These are phyloP conservation scores for Triops longicaudatus DNA, from an alignment of 1,140 invertebrate genomes.

Conservation along the genomic window DNA sequence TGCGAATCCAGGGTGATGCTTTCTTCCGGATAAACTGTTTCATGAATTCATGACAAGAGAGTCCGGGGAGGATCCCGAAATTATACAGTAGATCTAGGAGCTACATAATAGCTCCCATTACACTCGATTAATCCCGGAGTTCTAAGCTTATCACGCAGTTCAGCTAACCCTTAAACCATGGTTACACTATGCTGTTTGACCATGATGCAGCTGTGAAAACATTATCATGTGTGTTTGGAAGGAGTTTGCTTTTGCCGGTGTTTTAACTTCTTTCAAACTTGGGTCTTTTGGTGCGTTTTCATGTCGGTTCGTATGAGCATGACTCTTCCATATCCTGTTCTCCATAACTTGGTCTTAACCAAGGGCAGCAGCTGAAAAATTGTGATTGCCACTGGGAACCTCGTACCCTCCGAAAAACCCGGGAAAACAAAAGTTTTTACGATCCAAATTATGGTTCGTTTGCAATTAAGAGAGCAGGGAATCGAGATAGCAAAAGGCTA, in stretches of 20 bases:
- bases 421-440: neutral
- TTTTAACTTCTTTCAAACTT: too few relatives aligned
- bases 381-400: neutral
- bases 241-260: too few relatives aligned
- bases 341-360: neutral
- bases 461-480: neutral
- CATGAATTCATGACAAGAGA: neutral
- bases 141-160: neutral
- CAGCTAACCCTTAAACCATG: neutral
- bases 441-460: neutral
- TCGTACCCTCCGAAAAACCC: neutral
- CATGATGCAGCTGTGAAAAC: too few relatives aligned
- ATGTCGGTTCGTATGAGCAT: neutral
- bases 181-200: neutral
- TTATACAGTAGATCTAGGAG: neutral
- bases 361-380: neutral
- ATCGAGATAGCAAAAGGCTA: neutral
- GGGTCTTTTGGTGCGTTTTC: neutral
- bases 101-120: neutral
- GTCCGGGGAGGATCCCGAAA: neutral
- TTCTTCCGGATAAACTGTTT: neutral
- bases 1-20: neutral
- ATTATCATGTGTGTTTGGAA: too few relatives aligned
- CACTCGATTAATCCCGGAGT: neutral
- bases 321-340: neutral